These are phyloP conservation scores for Drosophila subquinaria DNA, from an alignment of 2,888 invertebrate genomes.

Conservation along the genomic window DNA sequence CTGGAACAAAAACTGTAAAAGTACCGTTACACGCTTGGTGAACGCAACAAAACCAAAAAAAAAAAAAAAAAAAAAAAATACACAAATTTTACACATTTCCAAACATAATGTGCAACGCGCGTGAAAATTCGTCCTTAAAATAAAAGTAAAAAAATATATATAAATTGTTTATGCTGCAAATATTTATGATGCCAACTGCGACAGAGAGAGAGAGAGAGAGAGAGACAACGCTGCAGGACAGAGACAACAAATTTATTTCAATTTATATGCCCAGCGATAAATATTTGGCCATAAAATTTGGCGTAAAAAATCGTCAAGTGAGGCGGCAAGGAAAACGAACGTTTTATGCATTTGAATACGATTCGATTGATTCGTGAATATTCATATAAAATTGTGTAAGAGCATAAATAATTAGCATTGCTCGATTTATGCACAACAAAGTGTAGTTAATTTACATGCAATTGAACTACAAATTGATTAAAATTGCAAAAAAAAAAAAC, in stretches of 20 bases:
- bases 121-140: conserved; percentile 77
- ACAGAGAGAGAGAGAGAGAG: conserved; percentile 16
- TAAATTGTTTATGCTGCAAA: conserved; percentile 75
- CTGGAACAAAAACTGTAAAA: conserved; percentile 36
- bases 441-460: conserved; percentile 19
- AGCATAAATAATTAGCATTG: conserved; percentile 17
- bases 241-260: conserved; percentile 57
- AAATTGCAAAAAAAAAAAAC: background rate
- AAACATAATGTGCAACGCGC: conserved; percentile 76
- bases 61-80: no score
- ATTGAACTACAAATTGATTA: conserved; percentile 4
- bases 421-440: background rate
- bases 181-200: conserved; percentile 66
- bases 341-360: conserved; percentile 28
- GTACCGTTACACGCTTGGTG: conserved; percentile 70
- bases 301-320: conserved; percentile 58
- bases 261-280: conserved; percentile 71
- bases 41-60: conserved; percentile 25
- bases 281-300: conserved; percentile 75
- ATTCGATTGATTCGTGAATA: conserved; percentile 28
- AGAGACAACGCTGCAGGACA: background rate
- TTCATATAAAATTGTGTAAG: conserved; percentile 40
- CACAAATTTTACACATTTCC: conserved; percentile 7
- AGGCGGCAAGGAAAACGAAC: conserved; percentile 31
- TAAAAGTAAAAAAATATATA: conserved; percentile 22